phyloP scores from a whole-genome alignment of 2,113 vertebrate genomes.

The Leucosticte australis region DNA sequence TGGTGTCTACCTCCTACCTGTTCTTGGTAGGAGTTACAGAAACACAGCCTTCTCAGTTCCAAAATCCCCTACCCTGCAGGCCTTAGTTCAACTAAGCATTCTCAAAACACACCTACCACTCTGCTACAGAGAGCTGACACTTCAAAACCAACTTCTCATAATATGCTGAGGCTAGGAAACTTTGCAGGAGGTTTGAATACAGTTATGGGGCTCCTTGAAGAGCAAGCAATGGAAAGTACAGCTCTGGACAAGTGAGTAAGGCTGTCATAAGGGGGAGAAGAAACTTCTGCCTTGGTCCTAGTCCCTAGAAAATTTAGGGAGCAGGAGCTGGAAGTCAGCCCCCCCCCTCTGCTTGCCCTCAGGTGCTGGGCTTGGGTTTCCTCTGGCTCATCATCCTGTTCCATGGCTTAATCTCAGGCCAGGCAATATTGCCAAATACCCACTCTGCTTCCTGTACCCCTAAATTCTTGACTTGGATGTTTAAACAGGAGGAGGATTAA shows the following conservation, averaged over 20 bases:
- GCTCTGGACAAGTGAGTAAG: not conserved
- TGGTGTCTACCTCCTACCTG: not conserved
- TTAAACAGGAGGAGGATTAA: not conserved
- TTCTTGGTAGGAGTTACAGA: not conserved
- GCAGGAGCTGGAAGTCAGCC: not conserved
- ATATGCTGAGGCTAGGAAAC: not conserved
- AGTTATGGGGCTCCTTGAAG: not conserved
- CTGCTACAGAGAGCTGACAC: not conserved
- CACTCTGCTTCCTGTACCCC: not conserved
- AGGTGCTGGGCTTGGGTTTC: not conserved
- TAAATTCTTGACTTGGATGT: not conserved
- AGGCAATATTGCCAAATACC: not conserved
- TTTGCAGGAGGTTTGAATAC: not conserved
- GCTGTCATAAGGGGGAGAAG: not conserved
- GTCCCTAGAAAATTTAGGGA: not conserved
- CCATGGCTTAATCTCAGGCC: not conserved
- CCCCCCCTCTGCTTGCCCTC: not conserved
- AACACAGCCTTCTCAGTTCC: not conserved
- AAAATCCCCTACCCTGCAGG: not conserved
- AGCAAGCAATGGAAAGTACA: not conserved
- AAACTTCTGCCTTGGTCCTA: not conserved
- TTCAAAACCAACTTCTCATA: not conserved
- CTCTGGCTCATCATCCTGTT: not conserved
- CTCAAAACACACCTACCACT: not conserved
- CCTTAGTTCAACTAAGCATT: not conserved